These are phyloP conservation scores for Gymnarchus niloticus DNA, from an alignment of 2,113 vertebrate genomes.

Conservation along the genomic window DNA sequence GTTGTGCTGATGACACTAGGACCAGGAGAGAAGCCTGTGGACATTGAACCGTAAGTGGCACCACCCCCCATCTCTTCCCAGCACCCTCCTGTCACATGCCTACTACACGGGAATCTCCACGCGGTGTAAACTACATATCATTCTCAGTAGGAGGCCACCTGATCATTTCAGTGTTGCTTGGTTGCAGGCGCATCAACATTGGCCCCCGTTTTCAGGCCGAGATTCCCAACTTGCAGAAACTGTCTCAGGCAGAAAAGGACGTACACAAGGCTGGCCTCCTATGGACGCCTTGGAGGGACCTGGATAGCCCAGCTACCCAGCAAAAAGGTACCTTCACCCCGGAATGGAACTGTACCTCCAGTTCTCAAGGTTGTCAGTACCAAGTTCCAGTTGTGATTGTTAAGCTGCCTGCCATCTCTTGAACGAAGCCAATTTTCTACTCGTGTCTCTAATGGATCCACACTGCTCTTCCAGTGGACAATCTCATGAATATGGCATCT, in stretches of 20 bases:
- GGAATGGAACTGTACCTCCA: neutral
- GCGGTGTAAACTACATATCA: neutral
- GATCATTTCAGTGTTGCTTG: neutral
- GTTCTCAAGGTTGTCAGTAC: neutral
- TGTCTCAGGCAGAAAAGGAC: constrained; percentile 57
- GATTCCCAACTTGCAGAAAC: constrained; percentile 70
- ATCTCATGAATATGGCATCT: constrained; percentile 77
- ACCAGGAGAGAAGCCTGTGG: constrained; percentile 68
- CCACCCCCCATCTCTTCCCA: neutral
- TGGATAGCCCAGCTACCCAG: constrained; percentile 67
- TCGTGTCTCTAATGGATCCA: constrained; percentile 30
- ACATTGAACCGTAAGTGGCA: constrained; percentile 74
- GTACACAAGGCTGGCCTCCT: constrained; percentile 71
- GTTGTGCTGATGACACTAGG: constrained; percentile 58
- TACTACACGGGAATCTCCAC: neutral
- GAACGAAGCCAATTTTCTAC: neutral
- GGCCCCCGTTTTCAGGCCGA: constrained; percentile 77
- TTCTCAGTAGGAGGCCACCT: neutral
- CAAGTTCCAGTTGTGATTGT: neutral
- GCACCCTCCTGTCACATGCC: neutral
- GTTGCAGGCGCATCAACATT: constrained; percentile 74
- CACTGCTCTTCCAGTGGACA: constrained; percentile 67
- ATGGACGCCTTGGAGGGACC: constrained; percentile 73
- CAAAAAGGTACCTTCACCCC: constrained; percentile 62
- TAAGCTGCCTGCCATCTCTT: neutral